These are phyloP conservation scores for Diogma glabrata DNA, from an alignment of 2,888 invertebrate species.

Conservation along the genomic window DNA sequence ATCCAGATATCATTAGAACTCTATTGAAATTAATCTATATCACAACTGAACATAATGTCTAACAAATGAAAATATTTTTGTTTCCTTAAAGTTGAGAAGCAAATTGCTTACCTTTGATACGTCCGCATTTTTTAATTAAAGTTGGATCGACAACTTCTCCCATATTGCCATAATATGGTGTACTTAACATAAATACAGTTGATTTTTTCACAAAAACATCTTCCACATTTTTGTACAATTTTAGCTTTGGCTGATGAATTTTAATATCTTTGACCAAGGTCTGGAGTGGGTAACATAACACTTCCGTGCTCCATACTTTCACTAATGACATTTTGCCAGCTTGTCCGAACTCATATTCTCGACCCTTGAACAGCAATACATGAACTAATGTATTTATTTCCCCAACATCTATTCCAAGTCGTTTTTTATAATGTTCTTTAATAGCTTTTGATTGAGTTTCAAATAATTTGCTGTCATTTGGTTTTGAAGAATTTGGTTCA, in stretches of 20 bases:
- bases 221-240: conserved; percentile 31
- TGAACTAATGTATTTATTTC: conserved; percentile 54
- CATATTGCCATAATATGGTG: conserved; percentile 68
- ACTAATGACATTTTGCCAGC: conserved; percentile 53
- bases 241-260: conserved; percentile 35
- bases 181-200: conserved; percentile 62
- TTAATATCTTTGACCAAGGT: conserved; percentile 51
- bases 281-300: conserved; percentile 49
- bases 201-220: conserved; percentile 58
- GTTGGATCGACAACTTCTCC: conserved; percentile 51
- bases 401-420: conserved; percentile 70
- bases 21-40: no score
- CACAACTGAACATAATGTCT: no score
- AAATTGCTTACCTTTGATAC: conserved; percentile 29
- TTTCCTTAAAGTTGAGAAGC: background rate
- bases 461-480: conserved; percentile 37
- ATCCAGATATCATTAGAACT: no score
- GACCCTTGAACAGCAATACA: conserved; percentile 60
- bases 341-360: conserved; percentile 44
- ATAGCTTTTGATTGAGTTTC: conserved; percentile 39
- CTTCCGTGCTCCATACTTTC: conserved; percentile 56
- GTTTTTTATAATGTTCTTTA: conserved; percentile 50
- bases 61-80: no score
- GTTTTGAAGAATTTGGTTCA: conserved; percentile 30
- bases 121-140: conserved; percentile 29